A percentile compares a stretch with the other conserved stretches of the same genome.
phyloP scores from a whole-genome alignment of 2,113 vertebrate genomes.

The Noturus placidus region DNA sequence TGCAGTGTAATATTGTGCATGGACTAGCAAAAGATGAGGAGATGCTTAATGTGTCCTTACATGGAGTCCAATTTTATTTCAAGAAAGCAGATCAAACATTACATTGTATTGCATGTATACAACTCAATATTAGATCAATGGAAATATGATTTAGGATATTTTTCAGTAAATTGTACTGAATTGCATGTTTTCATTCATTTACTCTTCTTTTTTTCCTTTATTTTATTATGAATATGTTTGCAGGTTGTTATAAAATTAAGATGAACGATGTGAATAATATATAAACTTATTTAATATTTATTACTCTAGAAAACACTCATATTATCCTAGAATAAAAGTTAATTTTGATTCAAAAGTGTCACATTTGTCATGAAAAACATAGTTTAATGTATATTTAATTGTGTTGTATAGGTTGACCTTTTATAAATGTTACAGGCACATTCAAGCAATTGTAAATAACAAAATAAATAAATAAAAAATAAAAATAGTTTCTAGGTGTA shows the following conservation, averaged over 20 bases:
- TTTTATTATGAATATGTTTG: constrained; percentile 44
- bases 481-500: neutral
- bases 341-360: neutral
- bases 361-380: neutral
- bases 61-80: neutral
- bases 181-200: constrained; percentile 12
- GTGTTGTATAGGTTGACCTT: constrained; percentile 34
- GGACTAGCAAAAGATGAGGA: too few relatives aligned
- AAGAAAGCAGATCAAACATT: neutral
- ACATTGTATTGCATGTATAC: constrained; percentile 17
- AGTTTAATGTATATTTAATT: constrained; percentile 25
- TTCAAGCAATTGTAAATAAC: constrained; percentile 48
- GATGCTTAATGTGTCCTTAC: neutral
- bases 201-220: constrained; percentile 43
- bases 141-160: neutral
- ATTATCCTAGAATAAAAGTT: neutral
- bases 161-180: neutral
- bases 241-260: neutral
- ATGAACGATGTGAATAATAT: neutral
- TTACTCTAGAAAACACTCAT: too few relatives aligned
- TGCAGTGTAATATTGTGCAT: neutral
- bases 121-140: neutral
- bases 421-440: constrained; percentile 29
- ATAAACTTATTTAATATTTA: neutral
- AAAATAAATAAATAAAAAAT: constrained; percentile 43